phyloP scores from a whole-genome alignment of 1,140 invertebrate genomes.

The Zaprionus taronus region DNA sequence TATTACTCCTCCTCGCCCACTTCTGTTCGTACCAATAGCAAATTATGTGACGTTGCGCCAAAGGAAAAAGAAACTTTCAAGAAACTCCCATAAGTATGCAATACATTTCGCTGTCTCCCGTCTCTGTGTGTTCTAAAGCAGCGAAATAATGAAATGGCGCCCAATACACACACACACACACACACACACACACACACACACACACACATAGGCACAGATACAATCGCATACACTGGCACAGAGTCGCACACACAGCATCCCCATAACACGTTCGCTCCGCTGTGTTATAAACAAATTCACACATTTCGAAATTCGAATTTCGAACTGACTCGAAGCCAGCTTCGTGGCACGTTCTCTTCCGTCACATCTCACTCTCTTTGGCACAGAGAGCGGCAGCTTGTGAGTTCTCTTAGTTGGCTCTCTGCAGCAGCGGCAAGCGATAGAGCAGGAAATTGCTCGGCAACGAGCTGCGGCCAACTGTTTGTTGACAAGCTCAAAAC shows the following conservation, averaged over 20 bases:
- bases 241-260: constrained; percentile 27
- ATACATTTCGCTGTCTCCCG: constrained; percentile 58
- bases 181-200: neutral
- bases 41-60: constrained; percentile 33
- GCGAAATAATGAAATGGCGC: constrained; percentile 58
- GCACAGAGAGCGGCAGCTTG: neutral
- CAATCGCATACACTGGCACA: neutral
- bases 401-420: constrained; percentile 18
- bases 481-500: constrained; percentile 45
- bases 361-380: neutral
- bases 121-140: constrained; percentile 54
- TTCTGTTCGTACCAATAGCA: neutral
- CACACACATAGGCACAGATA: neutral
- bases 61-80: constrained; percentile 41
- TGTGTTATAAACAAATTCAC: constrained; percentile 75
- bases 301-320: constrained; percentile 79
- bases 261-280: constrained; percentile 9
- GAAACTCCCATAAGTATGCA: constrained; percentile 59
- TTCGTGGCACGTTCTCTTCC: constrained; percentile 7
- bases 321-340: constrained; percentile 53
- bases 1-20: neutral
- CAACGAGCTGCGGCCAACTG: constrained; percentile 33
- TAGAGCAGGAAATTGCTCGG: constrained; percentile 33
- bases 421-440: constrained; percentile 8
- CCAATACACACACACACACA: constrained; percentile 24